phyloP scores from a whole-genome alignment of 2,888 invertebrate species.

The Callinectes sapidus region DNA sequence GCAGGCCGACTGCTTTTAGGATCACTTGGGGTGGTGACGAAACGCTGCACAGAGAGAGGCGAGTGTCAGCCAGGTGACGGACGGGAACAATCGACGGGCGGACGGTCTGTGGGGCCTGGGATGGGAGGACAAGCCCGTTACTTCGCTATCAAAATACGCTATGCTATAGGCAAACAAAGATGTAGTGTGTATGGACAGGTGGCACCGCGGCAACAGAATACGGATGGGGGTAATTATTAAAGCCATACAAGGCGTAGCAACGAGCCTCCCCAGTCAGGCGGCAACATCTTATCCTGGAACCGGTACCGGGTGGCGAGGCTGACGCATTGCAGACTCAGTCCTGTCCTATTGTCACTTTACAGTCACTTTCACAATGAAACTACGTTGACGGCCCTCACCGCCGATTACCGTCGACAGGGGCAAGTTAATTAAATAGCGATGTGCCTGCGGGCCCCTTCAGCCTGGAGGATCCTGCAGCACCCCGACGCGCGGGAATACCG shows the following conservation, averaged over 20 bases:
- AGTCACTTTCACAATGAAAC: neutral
- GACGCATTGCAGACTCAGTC: neutral
- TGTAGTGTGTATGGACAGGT: conserved; percentile 27
- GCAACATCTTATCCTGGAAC: conserved; percentile 19
- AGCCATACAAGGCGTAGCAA: neutral
- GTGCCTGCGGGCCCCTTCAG: neutral
- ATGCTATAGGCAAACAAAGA: neutral
- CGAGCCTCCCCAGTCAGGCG: neutral
- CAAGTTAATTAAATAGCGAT: conserved; percentile 27
- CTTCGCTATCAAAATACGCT: neutral
- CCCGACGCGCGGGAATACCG: neutral
- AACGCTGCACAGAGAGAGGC: neutral
- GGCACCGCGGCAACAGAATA: conserved; percentile 1
- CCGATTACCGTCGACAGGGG: conserved; percentile 26
- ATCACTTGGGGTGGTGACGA: neutral
- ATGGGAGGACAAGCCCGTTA: conserved; percentile 1
- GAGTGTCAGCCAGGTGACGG: neutral
- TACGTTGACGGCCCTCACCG: conserved; percentile 1
- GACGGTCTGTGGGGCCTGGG: neutral
- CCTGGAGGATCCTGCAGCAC: neutral
- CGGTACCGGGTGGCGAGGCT: conserved; percentile 12
- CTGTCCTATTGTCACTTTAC: conserved; percentile 16
- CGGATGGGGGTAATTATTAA: conserved; percentile 20
- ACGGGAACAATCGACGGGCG: neutral
- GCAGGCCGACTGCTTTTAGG: neutral